Conservation (phyloP, 2,113 vertebrate genomes). For the Myotis yumanensis region DNA sequence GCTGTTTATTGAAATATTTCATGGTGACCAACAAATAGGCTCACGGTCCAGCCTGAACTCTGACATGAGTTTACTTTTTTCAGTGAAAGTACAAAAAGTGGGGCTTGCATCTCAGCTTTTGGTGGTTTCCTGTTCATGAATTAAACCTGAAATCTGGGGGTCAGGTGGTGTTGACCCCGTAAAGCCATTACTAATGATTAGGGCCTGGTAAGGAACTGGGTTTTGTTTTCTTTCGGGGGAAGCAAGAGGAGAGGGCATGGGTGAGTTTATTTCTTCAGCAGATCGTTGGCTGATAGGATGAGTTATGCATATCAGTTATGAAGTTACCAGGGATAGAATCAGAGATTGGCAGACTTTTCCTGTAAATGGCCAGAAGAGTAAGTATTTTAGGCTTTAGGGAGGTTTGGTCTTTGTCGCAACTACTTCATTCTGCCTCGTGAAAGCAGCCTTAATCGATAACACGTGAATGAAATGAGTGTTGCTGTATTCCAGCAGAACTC, state of each 20-base stretch:
- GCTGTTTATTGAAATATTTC: neutral
- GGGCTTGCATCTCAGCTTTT: neutral
- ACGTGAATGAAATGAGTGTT: fast-evolving
- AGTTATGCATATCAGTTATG: neutral
- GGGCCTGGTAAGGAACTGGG: neutral
- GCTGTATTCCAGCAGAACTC: neutral
- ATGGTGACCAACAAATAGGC: neutral
- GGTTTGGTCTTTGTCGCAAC: neutral
- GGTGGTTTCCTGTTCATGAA: neutral
- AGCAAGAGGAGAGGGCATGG: neutral
- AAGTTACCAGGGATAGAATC: neutral
- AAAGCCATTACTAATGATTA: neutral
- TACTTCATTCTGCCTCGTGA: neutral
- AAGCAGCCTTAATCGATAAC: neutral
- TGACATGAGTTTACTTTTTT: neutral
- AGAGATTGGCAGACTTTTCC: neutral
- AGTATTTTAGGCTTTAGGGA: neutral
- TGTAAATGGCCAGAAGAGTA: neutral
- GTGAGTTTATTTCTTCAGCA: neutral
- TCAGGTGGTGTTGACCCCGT: fast-evolving
- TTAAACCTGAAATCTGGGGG: neutral
- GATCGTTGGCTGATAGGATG: neutral
- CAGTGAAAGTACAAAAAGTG: neutral
- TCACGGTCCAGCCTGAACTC: neutral
- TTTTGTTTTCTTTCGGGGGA: neutral